A percentile compares a stretch with the other conserved stretches of the same genome.
Evolutionary conservation across 1,140 invertebrate species (phyloP).

Genomic region (Panagrolaimus sp.): DNA sequence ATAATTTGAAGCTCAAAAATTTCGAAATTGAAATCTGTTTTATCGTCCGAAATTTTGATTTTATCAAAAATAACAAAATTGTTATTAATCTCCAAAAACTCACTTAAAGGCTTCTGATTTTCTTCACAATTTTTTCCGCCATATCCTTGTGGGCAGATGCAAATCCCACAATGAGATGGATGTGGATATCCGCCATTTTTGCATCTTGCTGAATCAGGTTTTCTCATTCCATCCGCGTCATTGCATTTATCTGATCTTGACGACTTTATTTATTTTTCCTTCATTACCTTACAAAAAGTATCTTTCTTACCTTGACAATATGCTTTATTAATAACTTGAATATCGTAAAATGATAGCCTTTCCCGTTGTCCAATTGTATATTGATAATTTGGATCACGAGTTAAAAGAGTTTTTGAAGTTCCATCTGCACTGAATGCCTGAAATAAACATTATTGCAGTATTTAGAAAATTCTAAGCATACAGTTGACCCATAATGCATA

Average conservation of each 20-base stretch:
- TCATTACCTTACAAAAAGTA: background rate
- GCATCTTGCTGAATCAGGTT: constrained; percentile 23
- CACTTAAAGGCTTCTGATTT: constrained; percentile 45
- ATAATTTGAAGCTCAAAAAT: no score
- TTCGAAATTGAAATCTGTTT: no score
- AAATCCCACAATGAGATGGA: constrained; percentile 46
- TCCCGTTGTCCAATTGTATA: constrained; percentile 53
- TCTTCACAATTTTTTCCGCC: constrained; percentile 49
- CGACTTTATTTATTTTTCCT: constrained; percentile 13
- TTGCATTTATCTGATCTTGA: constrained; percentile 49
- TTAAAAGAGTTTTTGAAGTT: constrained; percentile 45
- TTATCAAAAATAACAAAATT: no score
- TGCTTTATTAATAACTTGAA: constrained; percentile 49
- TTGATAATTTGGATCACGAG: constrained; percentile 42
- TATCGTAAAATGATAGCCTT: constrained; percentile 44
- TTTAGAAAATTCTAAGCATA: no score
- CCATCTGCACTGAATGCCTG: constrained; percentile 34
- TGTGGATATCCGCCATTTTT: constrained; percentile 55
- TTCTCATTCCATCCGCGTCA: constrained; percentile 14
- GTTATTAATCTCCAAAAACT: no score
- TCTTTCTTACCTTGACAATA: constrained; percentile 48
- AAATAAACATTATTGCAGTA: no score
- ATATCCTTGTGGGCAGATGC: constrained; percentile 55
- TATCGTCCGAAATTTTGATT: no score
- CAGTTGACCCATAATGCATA: constrained; percentile 62